Percentiles rank a stretch among this genome's conserved stretches.
phyloP scores from a whole-genome alignment of 2,888 invertebrate species.

The Dastarcus helophoroides region DNA sequence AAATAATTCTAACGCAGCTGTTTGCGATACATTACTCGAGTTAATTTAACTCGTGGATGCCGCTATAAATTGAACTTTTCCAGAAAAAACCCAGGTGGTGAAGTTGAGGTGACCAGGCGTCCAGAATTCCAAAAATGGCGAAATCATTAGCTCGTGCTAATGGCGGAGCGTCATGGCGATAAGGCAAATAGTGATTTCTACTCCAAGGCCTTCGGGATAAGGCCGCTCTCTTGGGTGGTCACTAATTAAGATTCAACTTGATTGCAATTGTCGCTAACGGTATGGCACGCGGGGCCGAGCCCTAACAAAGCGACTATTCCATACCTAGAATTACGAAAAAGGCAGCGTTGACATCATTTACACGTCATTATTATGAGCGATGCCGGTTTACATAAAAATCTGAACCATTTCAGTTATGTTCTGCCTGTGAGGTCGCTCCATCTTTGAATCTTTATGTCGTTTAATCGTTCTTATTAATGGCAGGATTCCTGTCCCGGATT shows the following conservation, averaged over 20 bases:
- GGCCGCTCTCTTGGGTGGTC: conserved; percentile 39
- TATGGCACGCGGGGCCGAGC: conserved; percentile 35
- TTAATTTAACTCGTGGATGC: too few species aligned
- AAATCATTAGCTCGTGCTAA: conserved; percentile 37
- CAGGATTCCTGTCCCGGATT: conserved; percentile 26
- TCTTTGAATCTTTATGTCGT: conserved; percentile 27
- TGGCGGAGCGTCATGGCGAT: conserved; percentile 33
- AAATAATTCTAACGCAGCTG: too few species aligned
- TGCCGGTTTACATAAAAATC: conserved; percentile 33
- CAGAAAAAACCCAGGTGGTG: neutral
- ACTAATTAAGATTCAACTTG: conserved; percentile 42
- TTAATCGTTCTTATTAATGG: conserved; percentile 30
- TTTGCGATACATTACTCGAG: too few species aligned
- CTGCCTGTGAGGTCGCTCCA: conserved; percentile 33
- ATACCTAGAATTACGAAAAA: conserved; percentile 37
- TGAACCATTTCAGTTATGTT: conserved; percentile 38
- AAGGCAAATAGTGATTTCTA: conserved; percentile 34
- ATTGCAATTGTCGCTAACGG: conserved; percentile 41
- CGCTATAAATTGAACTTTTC: too few species aligned
- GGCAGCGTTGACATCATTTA: conserved; percentile 33
- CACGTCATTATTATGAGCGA: conserved; percentile 35
- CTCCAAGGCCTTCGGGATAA: conserved; percentile 25
- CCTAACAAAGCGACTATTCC: conserved; percentile 34
- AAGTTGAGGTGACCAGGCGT: conserved; percentile 7
- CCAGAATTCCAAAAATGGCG: conserved; percentile 12